Percentiles rank a stretch among this genome's conserved stretches.
Conservation (phyloP, 2,113 vertebrate species). For the Chrysemys picta region DNA sequence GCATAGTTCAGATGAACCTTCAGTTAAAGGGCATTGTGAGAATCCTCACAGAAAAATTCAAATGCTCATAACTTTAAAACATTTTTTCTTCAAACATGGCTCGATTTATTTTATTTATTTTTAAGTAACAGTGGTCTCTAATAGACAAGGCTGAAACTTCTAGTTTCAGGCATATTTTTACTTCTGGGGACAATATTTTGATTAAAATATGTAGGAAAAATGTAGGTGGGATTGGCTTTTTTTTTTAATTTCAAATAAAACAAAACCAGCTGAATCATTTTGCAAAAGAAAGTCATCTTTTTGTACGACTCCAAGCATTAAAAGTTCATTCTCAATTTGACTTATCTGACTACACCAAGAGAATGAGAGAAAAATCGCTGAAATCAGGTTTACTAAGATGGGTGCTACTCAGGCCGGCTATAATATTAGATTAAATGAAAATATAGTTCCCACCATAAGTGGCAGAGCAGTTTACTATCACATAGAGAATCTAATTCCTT, state of each 20-base stretch:
- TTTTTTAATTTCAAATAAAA: background rate
- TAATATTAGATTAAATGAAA: background rate
- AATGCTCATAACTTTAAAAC: conserved; percentile 12
- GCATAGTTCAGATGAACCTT: background rate
- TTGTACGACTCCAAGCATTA: background rate
- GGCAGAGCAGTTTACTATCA: background rate
- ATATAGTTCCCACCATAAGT: background rate
- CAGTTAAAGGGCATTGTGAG: conserved; percentile 4
- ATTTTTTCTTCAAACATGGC: background rate
- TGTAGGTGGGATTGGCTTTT: background rate
- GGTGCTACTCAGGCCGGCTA: background rate
- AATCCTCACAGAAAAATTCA: conserved; percentile 27
- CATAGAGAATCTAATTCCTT: rapidly evolving
- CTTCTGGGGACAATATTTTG: background rate
- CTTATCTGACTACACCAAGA: background rate
- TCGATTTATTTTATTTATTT: background rate
- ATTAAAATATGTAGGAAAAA: background rate
- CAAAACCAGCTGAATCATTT: background rate
- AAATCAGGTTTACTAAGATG: background rate
- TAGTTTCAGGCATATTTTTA: background rate
- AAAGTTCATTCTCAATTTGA: background rate
- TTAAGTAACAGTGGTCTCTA: background rate
- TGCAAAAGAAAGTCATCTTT: background rate
- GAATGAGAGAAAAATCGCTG: background rate
- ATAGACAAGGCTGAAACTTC: background rate